Evolutionary conservation across 2,113 vertebrate species (phyloP).

Genomic region (Herpetotheres cachinnans): DNA sequence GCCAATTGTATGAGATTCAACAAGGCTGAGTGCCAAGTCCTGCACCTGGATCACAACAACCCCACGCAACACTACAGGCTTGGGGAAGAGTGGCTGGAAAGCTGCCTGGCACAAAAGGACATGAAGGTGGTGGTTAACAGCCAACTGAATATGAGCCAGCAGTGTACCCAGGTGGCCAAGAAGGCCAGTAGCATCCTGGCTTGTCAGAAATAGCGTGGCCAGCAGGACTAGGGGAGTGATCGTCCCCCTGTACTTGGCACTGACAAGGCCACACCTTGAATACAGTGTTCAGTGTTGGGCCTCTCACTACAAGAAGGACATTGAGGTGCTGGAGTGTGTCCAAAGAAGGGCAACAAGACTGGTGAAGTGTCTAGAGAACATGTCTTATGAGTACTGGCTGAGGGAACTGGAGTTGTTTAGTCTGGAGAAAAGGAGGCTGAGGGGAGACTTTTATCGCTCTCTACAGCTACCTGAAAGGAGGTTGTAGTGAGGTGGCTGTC

Average conservation of each 20-base stretch:
- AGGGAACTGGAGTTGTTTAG: not conserved
- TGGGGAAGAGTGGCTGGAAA: not conserved
- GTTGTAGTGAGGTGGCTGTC: no score
- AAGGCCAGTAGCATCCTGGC: not conserved
- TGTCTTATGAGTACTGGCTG: rapidly evolving
- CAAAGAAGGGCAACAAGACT: rapidly evolving
- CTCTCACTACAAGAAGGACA: not conserved
- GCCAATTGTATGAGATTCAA: rapidly evolving
- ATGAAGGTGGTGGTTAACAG: not conserved
- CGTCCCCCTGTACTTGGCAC: not conserved
- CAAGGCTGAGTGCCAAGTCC: not conserved
- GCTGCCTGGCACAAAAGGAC: not conserved
- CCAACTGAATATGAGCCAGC: not conserved
- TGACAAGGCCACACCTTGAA: rapidly evolving
- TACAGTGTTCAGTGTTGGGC: not conserved
- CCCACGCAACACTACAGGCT: rapidly evolving
- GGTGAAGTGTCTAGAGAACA: not conserved
- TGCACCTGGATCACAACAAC: not conserved
- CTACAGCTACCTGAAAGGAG: no score
- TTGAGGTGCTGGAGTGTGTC: rapidly evolving
- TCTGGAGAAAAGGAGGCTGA: not conserved
- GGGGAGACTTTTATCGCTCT: not conserved
- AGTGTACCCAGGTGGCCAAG: not conserved
- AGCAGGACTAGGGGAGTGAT: not conserved
- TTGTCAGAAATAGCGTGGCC: not conserved